A percentile compares a stretch with the other conserved stretches of the same genome.
Evolutionary conservation across 2,888 invertebrate species (phyloP).

Genomic region (Diabrotica balteata): DNA sequence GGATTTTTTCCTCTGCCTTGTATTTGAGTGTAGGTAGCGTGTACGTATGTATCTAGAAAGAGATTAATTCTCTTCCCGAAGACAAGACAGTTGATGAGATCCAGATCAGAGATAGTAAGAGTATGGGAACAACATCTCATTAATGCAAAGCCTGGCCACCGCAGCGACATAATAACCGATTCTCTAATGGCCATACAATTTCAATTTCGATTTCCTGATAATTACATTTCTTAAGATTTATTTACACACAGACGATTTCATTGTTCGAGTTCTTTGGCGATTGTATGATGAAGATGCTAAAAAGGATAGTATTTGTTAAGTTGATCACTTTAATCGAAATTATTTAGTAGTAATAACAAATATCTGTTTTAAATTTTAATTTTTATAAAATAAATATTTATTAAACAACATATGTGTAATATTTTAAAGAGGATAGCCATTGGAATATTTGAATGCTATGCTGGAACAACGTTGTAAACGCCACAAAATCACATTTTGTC

Average conservation of each 20-base stretch:
- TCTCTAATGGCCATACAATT: conserved; percentile 36
- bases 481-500: no score
- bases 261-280: no score
- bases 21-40: conserved; percentile 35
- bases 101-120: conserved; percentile 52
- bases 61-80: conserved; percentile 53
- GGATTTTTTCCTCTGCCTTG: conserved; percentile 20
- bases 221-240: conserved; percentile 5
- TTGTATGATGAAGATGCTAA: no score
- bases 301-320: no score
- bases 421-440: no score
- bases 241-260: background rate
- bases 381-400: no score
- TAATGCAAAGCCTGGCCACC: conserved; percentile 54
- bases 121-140: conserved; percentile 55
- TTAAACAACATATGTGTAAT: no score
- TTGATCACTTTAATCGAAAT: no score
- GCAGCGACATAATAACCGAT: conserved; percentile 45
- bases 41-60: conserved; percentile 33
- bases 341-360: no score
- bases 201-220: conserved; percentile 30
- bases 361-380: no score
- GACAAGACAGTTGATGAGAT: conserved; percentile 55
- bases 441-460: no score
- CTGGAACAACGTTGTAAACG: no score